Evolutionary conservation across 2,888 invertebrate species (phyloP).

Genomic region (Caenorhabditis imperialis): DNA sequence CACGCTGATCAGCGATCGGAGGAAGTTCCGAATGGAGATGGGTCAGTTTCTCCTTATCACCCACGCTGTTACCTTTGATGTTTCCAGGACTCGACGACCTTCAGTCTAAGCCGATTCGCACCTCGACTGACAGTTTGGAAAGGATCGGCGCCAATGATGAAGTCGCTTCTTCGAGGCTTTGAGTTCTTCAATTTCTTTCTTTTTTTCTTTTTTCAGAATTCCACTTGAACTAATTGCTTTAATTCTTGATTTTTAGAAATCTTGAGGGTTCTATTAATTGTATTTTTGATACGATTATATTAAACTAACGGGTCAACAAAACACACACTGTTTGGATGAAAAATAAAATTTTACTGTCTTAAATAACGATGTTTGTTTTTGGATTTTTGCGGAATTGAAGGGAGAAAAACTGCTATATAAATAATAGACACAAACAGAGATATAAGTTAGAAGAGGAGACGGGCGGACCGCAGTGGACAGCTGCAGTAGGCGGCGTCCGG

Average conservation of each 20-base stretch:
- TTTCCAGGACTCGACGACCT: constrained; percentile 43
- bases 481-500: constrained; percentile 54
- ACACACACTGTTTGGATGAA: no score
- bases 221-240: no score
- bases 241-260: no score
- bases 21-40: constrained; percentile 57
- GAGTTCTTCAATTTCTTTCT: constrained; percentile 5
- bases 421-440: constrained; percentile 1
- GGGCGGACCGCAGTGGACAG: constrained; percentile 48
- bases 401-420: constrained; percentile 17
- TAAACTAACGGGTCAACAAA: no score
- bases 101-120: constrained; percentile 50
- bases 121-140: constrained; percentile 56
- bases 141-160: constrained; percentile 37
- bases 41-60: constrained; percentile 28
- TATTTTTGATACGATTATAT: no score
- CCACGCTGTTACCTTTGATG: not conserved
- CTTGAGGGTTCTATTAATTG: no score
- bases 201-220: no score
- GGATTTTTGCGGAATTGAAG: not conserved
- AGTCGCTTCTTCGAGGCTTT: constrained; percentile 37
- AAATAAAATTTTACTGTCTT: not conserved
- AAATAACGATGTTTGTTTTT: not conserved
- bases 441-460: constrained; percentile 40
- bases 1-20: constrained; percentile 55